These are phyloP conservation scores for Enoplosus armatus DNA, from an alignment of 2,797 vertebrate genomes.

Conservation along the genomic window DNA sequence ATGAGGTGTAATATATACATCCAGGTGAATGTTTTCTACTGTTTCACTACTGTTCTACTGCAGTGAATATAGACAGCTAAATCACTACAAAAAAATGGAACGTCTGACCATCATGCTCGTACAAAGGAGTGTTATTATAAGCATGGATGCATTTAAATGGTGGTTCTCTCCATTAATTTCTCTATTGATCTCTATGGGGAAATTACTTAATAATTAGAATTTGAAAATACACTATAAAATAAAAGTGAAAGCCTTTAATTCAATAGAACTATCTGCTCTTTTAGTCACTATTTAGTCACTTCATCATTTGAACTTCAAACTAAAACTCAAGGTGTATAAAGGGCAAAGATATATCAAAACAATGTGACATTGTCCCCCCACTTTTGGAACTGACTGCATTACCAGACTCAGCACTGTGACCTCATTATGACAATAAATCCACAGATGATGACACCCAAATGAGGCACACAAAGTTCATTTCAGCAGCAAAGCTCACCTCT, in stretches of 20 bases:
- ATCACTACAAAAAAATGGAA: constrained; percentile 6
- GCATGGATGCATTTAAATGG: constrained; percentile 56
- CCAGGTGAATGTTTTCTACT: neutral
- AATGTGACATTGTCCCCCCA: constrained; percentile 32
- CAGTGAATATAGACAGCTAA: constrained; percentile 1
- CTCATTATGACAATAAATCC: constrained; percentile 71
- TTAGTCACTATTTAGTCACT: neutral
- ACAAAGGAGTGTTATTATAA: constrained; percentile 36
- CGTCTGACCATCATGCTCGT: neutral
- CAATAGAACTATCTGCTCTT: neutral
- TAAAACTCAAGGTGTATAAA: constrained; percentile 36
- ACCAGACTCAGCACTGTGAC: constrained; percentile 46
- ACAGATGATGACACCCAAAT: constrained; percentile 50
- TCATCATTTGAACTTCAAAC: constrained; percentile 31
- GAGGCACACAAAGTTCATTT: constrained; percentile 56
- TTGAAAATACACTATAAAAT: neutral
- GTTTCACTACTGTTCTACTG: no score
- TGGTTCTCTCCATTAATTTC: constrained; percentile 54
- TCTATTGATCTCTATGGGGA: constrained; percentile 52
- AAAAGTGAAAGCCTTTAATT: neutral
- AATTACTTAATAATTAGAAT: constrained; percentile 49
- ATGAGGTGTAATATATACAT: neutral
- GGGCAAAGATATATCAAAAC: constrained; percentile 50
- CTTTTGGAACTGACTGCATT: constrained; percentile 36
- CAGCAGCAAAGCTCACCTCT: constrained; percentile 47